These are phyloP conservation scores for Hipparchia sbordonii DNA, from an alignment of 2,888 invertebrate genomes.

Conservation along the genomic window DNA sequence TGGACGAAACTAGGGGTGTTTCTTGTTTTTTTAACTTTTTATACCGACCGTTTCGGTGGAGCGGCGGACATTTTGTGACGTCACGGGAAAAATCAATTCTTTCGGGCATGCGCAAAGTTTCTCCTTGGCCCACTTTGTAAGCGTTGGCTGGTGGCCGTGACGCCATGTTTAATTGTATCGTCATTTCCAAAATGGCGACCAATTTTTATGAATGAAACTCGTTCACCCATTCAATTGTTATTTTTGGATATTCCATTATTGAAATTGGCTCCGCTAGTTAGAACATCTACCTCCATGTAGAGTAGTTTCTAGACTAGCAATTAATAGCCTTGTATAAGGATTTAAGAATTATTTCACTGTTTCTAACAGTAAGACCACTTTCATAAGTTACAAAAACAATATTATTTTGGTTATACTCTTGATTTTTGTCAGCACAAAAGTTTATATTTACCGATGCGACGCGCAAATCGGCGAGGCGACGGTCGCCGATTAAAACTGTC, in stretches of 20 bases:
- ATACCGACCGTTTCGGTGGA: slow-evolving; percentile 62
- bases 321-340: background rate
- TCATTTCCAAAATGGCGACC: slow-evolving; percentile 60
- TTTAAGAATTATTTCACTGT: no score
- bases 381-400: no score
- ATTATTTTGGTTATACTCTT: no score
- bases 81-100: slow-evolving; percentile 73
- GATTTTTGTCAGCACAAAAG: no score
- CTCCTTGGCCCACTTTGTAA: slow-evolving; percentile 70
- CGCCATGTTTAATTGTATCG: slow-evolving; percentile 56
- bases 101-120: slow-evolving; percentile 68
- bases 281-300: background rate
- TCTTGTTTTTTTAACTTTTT: slow-evolving; percentile 66
- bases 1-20: slow-evolving; percentile 51
- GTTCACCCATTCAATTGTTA: slow-evolving; percentile 69
- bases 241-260: slow-evolving; percentile 52
- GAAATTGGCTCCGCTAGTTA: background rate
- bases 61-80: slow-evolving; percentile 77
- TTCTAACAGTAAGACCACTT: no score
- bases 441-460: no score
- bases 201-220: slow-evolving; percentile 72
- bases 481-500: no score
- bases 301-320: background rate
- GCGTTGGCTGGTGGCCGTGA: slow-evolving; percentile 59
- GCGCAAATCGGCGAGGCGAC: no score